These are phyloP conservation scores for Dioctria linearis DNA, from an alignment of 2,888 invertebrate species.

Conservation along the genomic window DNA sequence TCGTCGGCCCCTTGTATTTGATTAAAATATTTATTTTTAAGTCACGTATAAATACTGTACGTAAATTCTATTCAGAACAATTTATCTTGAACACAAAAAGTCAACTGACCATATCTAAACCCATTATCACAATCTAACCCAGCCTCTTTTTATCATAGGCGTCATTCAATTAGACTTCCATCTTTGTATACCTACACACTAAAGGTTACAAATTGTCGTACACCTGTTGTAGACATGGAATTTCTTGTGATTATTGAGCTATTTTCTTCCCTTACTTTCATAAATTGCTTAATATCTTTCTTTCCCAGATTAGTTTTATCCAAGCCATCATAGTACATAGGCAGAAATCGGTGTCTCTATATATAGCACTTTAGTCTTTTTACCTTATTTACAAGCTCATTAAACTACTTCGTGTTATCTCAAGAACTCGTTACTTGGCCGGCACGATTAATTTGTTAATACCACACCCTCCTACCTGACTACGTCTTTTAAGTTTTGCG, in stretches of 20 bases:
- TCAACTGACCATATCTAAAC: too few species aligned
- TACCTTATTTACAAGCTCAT: not conserved
- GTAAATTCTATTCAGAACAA: too few species aligned
- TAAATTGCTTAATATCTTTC: not conserved
- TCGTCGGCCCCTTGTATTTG: too few species aligned
- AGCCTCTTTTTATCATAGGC: not conserved
- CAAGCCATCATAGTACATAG: not conserved
- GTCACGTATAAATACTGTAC: too few species aligned
- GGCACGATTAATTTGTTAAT: constrained; percentile 24
- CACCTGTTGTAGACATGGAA: constrained; percentile 23
- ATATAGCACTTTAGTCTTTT: not conserved
- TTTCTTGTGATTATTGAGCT: not conserved
- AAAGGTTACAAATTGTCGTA: constrained; percentile 19
- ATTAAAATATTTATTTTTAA: too few species aligned
- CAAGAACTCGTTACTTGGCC: not conserved
- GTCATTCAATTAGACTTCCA: not conserved
- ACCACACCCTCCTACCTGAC: constrained; percentile 6
- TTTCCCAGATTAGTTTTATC: not conserved
- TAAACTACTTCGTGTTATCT: constrained; percentile 6
- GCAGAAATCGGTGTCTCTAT: too few species aligned
- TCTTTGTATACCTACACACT: not conserved
- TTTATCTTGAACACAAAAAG: too few species aligned
- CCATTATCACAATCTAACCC: not conserved
- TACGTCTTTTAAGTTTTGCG: constrained; percentile 16
- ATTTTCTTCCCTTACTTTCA: not conserved